Base-by-base conservation (phyloP, 1,140 invertebrate species). In the Drosophila persimilis region DNA sequence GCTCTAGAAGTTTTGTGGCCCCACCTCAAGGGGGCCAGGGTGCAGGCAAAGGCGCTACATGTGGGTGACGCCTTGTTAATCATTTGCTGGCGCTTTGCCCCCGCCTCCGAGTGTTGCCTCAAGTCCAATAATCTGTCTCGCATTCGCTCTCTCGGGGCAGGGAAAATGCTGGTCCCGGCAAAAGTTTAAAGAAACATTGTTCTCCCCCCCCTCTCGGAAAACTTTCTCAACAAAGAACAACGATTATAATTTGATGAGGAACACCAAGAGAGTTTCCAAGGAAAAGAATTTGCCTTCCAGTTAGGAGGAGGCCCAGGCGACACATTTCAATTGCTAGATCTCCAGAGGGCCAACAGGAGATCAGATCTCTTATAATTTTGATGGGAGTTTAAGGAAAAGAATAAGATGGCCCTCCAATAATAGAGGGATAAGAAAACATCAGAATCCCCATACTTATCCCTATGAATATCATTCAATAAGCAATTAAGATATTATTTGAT, bases 271-370 rank as follows among this genome's bases (percentile, higher is more conserved):
- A 17, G 7, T 3, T 4, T 22, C 6, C 1, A 24, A 2, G 9
- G 26, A 26, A 5, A 20, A 31, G 63, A 77, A 73, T 54, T 61
- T 77, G 67, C 29, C 35, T 48, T 63, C 63, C 55, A 62, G 58
- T 45, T 67, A 58, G 50, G 57, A 52, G 24, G 8, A 67, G 52
- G 64, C 81, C 81, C 81, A 81, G 51, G 83, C 69, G 81, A 78
- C 83, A 78, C 77, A 86, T 86, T 86, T 81, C 83, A 81, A 88
- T 86, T 77, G 63, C 83, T 43, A n/a, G 52, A 46, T 45, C 70
- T 50, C 44, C 6, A 20, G 73, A 74, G 77, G 9, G 2, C 2
- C 3, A 35, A 35, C 8, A 35, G 9, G 3, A 11, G 31, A 35
- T 35, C 31, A 11, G 9, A 9, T 35, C 9, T 3, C 8, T 3